Percentiles rank a stretch among this genome's conserved stretches.
phyloP scores from a whole-genome alignment of 2,113 vertebrate genomes.

The Bos taurus region DNA sequence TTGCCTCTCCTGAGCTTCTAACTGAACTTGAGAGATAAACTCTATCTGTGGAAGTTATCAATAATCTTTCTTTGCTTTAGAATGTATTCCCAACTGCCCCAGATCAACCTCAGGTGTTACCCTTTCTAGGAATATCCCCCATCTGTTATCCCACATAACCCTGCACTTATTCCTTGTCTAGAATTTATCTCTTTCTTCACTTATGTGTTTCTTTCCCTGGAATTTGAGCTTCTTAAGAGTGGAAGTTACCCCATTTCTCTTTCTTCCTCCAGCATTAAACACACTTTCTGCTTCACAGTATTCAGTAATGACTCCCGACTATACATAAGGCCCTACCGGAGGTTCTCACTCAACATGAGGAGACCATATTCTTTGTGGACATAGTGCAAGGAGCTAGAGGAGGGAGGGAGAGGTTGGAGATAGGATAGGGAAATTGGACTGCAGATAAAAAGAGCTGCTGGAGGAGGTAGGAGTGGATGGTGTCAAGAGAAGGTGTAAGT shows the following conservation, averaged over 20 bases:
- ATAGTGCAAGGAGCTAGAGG: neutral
- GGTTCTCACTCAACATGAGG: neutral
- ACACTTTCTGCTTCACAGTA: neutral
- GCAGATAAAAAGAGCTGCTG: neutral
- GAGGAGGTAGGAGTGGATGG: neutral
- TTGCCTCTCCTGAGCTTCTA: neutral
- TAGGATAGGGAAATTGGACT: neutral
- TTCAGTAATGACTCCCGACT: neutral
- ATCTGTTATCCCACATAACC: neutral
- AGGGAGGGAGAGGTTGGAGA: neutral
- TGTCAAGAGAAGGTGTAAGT: neutral
- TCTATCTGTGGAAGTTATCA: neutral
- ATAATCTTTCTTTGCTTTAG: neutral
- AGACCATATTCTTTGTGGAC: neutral
- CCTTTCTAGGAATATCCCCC: neutral
- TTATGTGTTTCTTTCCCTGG: neutral
- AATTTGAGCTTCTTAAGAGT: neutral
- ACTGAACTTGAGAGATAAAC: neutral
- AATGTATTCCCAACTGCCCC: neutral
- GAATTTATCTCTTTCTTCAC: neutral
- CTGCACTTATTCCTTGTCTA: neutral
- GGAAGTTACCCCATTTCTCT: neutral
- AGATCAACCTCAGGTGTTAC: neutral
- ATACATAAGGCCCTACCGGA: neutral
- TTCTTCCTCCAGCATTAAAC: neutral